Base-by-base conservation (phyloP, 2,797 vertebrate species). In the Arremon brunneinucha region DNA sequence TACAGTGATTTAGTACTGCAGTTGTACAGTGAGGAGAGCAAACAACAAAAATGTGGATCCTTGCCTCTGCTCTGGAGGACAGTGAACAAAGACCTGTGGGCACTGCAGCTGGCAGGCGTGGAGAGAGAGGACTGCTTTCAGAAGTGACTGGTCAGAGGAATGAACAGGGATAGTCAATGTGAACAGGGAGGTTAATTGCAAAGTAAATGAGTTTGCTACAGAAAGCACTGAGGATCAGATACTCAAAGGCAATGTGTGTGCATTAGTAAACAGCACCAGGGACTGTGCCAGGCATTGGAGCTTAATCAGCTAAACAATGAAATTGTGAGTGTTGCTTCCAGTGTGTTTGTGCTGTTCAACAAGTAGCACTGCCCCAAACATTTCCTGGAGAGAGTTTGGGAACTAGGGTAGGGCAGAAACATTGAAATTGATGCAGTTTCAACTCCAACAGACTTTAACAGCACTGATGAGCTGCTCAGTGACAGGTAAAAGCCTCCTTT, bases 61-160 rank as follows among this genome's bases (percentile, higher is more conserved):
- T 84, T 92, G 74, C 71, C 49, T 71, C 41, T 79, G 26, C 53
- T 94, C 60, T 65, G 75, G 89, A 97, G 88, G 92, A 74, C 83
- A 47, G 27, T 24, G 86, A 85, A 53, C 37, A 80, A 90, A 89
- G 80, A 8, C 10, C 18, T 16, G 41, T 17, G 43, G 49, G 23
- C 37, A 11, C 49, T 87, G 7, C 14, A 43, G 37, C n/a, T 82
- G 64, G 27, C 47, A 84, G 77, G 39, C 0, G 0, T 32, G 83
- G 70, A 77, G 59, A 41, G 39, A 41, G 39, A 47, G 14, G 20
- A 49, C 49, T 56, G 41, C 39, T 82, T 77, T 89, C 63, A 77
- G 64, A 49, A 93, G 46, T n/a, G 63, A 34, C 62, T 47, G 53
- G 24, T 16, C 83, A 72, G 85, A 90, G 47, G 43, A 65, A 32